These are phyloP conservation scores for Eremophila alpestris DNA, from an alignment of 2,797 vertebrate genomes.

Conservation along the genomic window DNA sequence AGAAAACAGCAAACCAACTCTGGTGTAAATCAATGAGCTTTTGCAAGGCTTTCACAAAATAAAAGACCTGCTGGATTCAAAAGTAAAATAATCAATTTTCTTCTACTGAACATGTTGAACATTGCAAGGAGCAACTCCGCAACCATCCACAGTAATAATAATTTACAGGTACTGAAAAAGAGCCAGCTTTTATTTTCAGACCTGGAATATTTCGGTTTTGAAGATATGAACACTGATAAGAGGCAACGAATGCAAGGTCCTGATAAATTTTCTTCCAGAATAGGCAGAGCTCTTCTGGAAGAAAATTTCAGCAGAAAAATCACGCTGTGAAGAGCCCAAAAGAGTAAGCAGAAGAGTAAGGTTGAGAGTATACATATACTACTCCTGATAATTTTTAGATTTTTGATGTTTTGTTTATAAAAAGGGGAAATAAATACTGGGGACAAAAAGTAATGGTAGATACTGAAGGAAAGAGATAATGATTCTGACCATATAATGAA, in stretches of 20 bases:
- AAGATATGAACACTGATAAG: not conserved
- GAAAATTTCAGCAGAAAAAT: not conserved
- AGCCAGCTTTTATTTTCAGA: not conserved
- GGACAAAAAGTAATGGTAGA: not conserved
- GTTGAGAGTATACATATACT: not conserved
- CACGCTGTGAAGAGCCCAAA: not conserved
- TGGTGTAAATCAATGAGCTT: slow-evolving; percentile 55
- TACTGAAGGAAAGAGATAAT: not conserved
- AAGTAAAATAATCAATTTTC: slow-evolving; percentile 63
- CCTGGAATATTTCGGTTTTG: not conserved
- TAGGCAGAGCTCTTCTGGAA: not conserved
- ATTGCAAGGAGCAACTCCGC: not conserved
- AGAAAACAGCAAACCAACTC: slow-evolving; percentile 53
- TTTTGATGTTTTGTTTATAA: not conserved
- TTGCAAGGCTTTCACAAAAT: slow-evolving; percentile 60
- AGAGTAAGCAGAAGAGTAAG: not conserved
- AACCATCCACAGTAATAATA: not conserved
- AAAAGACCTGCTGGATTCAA: slow-evolving; percentile 55
- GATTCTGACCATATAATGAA: not conserved
- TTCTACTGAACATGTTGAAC: not conserved
- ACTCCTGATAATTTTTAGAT: not conserved
- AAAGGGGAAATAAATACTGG: not conserved
- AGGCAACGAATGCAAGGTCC: not conserved
- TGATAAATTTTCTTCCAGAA: not conserved
- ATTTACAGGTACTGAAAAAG: not conserved